Percentiles rank a stretch among this genome's conserved stretches.
These are phyloP conservation scores for Tortrix viridana DNA, from an alignment of 2,888 invertebrate genomes.

Conservation along the genomic window DNA sequence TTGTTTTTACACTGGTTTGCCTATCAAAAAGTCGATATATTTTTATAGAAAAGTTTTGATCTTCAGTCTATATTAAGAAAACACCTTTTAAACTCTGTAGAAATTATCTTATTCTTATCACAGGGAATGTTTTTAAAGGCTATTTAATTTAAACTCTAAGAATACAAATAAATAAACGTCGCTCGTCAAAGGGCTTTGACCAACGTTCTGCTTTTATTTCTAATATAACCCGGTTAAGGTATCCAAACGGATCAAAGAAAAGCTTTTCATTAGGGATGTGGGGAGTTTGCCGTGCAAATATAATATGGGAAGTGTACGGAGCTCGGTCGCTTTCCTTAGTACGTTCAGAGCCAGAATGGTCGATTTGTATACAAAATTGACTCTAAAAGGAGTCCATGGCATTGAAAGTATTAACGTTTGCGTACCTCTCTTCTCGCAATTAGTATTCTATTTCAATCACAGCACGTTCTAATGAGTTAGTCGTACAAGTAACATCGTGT, in stretches of 20 bases:
- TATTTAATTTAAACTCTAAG: too few relatives aligned
- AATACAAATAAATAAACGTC: background rate
- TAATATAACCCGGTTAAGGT: constrained; percentile 21
- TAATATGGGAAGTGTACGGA: constrained; percentile 24
- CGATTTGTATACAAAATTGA: too few relatives aligned
- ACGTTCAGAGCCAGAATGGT: too few relatives aligned
- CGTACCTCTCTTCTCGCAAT: constrained; percentile 11
- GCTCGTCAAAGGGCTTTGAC: constrained; percentile 9
- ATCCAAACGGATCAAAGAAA: constrained; percentile 29
- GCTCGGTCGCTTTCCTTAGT: constrained; percentile 4
- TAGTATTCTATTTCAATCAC: constrained; percentile 20
- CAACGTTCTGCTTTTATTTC: constrained; percentile 19
- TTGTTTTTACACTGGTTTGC: too few relatives aligned
- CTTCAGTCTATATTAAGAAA: too few relatives aligned
- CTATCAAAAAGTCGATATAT: too few relatives aligned
- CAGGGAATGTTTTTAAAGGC: too few relatives aligned
- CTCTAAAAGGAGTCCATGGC: too few relatives aligned
- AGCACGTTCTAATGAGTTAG: constrained; percentile 6
- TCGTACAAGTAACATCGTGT: background rate
- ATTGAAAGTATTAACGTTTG: constrained; percentile 4
- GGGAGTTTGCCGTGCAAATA: constrained; percentile 21
- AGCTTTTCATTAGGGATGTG: constrained; percentile 20
- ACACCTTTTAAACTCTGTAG: too few relatives aligned
- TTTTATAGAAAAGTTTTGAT: too few relatives aligned
- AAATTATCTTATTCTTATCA: too few relatives aligned